Evolutionary conservation across 2,888 invertebrate genomes (phyloP), one percentile per base, ranked within the genome.

Genomic region (Eupithecia subfuscata): DNA sequence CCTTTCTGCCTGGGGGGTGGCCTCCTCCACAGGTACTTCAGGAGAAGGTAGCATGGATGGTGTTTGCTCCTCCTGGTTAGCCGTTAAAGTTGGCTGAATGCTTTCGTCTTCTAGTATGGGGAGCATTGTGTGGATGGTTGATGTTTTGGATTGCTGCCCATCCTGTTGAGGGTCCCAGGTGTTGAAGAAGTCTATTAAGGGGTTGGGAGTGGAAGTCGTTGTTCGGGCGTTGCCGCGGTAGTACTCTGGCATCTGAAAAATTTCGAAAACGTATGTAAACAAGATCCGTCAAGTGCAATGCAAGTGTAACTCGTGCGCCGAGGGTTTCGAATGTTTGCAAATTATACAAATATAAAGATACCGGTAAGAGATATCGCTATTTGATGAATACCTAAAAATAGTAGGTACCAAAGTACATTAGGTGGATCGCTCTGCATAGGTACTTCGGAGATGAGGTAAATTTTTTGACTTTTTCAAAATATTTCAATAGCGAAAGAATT

Each of bases 191-290:
- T 78, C 77, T 6, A 75, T 37, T 2, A 86, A 30, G 0, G 80
- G 76, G 0, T 81, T 79, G 3, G 12, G 63, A 0, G 81, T 81
- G 0, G 83, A 79, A 0, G 89, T 87, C 0, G 91, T 91, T 0
- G 90, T 89, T 0, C 82, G 84, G 6, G 43, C 8, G 11, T 78
- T 84, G 2, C 84, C 88, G 4, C 83, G 84, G 81, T 91, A 90
- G 83, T 92, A 89, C 0, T 22, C 71, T 0, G 91, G 88, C 91
- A 92, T 92, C 92, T 92, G 85, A 12, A 43, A 25, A 43, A 11
- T 18, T 7, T 52, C 48, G n/a, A n/a, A n/a, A n/a, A 52, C n/a
- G 52, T 56, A 11, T 22, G n/a, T 11, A 22, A 56, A 52, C 16
- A 37, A 37, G n/a, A n/a, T n/a, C n/a, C n/a, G n/a, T n/a, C n/a